Percentiles rank a stretch among this genome's conserved stretches.
Evolutionary conservation across 2,888 invertebrate species (phyloP).

Genomic region (Portevinia maculata): DNA sequence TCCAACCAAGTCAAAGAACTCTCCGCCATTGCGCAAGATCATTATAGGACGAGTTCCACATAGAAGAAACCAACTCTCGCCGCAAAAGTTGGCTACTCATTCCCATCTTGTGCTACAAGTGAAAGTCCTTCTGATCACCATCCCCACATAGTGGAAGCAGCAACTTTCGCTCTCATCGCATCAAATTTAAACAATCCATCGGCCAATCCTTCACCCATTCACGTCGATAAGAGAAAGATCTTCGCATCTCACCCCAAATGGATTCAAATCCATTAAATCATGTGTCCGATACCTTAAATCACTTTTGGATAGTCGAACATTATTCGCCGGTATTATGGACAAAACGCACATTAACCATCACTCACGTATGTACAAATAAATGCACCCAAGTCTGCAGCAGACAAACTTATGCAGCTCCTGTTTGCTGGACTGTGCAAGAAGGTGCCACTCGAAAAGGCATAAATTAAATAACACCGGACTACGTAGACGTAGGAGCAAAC

Average conservation of each 20-base stretch:
- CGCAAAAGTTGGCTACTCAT: conserved; percentile 3
- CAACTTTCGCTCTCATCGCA: conserved; percentile 69
- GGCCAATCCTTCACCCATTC: conserved; percentile 40
- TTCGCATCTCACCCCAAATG: not conserved
- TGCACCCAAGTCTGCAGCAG: conserved; percentile 3
- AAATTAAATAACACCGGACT: conserved; percentile 34
- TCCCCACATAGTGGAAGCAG: conserved; percentile 21
- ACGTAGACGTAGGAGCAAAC: not conserved
- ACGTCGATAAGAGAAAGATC: conserved; percentile 4
- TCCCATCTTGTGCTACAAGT: conserved; percentile 47
- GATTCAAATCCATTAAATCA: conserved; percentile 42
- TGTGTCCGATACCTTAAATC: conserved; percentile 63
- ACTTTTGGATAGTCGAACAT: conserved; percentile 54
- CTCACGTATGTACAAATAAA: conserved; percentile 52
- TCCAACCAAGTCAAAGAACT: conserved; percentile 31
- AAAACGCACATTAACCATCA: conserved; percentile 68
- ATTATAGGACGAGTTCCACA: conserved; percentile 16
- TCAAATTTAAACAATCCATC: conserved; percentile 66
- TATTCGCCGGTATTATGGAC: conserved; percentile 52
- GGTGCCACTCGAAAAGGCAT: conserved; percentile 48
- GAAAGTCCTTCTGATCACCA: conserved; percentile 68
- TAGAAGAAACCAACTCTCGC: conserved; percentile 38
- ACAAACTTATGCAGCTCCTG: conserved; percentile 43
- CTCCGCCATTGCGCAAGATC: conserved; percentile 20
- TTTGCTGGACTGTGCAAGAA: conserved; percentile 5